Percentiles rank a stretch among this genome's conserved stretches.
These are phyloP conservation scores for Thaleichthys pacificus DNA, from an alignment of 2,797 vertebrate genomes.

Conservation along the genomic window DNA sequence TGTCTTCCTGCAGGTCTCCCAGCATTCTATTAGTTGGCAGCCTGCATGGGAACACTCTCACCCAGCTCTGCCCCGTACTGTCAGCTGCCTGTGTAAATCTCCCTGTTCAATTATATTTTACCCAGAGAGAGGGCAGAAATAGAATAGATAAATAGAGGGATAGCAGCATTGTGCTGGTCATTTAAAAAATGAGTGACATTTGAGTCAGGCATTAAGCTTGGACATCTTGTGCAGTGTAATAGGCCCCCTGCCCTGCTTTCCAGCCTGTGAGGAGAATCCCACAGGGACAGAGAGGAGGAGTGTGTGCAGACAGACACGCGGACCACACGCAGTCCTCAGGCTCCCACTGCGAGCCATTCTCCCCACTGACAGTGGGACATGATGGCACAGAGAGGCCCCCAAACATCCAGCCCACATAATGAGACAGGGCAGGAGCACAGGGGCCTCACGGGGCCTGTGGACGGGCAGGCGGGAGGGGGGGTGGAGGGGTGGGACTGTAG, in stretches of 20 bases:
- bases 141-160: conserved; percentile 58
- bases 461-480: conserved; percentile 26
- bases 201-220: conserved; percentile 52
- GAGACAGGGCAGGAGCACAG: conserved; percentile 66
- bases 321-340: conserved; percentile 17
- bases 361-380: conserved; percentile 67
- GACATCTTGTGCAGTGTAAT: conserved; percentile 51
- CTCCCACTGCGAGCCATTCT: conserved; percentile 51
- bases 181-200: conserved; percentile 64
- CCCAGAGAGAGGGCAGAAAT: conserved; percentile 57
- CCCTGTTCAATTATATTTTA: conserved; percentile 68
- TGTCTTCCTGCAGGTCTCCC: conserved; percentile 62
- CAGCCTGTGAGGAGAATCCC: conserved; percentile 56
- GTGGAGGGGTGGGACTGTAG: conserved; percentile 25
- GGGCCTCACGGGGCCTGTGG: conserved; percentile 43
- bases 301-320: background rate
- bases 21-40: conserved; percentile 65
- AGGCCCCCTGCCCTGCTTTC: conserved; percentile 45
- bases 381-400: conserved; percentile 52
- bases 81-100: conserved; percentile 67
- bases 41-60: conserved; percentile 48
- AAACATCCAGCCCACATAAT: conserved; percentile 76
- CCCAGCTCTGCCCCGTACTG: conserved; percentile 42
- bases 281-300: background rate
- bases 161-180: conserved; percentile 52